Conservation (phyloP, 1,140 invertebrate species). For the Cydia amplana region DNA sequence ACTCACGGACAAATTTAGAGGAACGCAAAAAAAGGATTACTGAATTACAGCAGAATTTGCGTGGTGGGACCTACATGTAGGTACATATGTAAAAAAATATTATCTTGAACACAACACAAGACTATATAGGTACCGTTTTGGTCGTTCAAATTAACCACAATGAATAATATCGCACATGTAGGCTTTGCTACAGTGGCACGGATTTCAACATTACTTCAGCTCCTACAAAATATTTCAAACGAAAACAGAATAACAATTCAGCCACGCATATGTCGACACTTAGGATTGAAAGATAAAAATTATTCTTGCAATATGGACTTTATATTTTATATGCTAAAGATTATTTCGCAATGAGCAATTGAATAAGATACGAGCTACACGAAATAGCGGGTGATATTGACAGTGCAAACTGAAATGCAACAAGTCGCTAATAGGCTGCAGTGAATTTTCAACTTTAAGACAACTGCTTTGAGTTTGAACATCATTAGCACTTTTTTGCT, state of each 20-base stretch:
- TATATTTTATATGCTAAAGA: not conserved
- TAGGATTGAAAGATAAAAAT: not conserved
- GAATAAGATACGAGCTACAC: not conserved
- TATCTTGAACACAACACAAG: too few relatives aligned
- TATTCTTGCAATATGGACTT: not conserved
- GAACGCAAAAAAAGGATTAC: too few relatives aligned
- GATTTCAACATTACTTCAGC: not conserved
- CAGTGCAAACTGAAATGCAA: not conserved
- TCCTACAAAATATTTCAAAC: constrained; percentile 1
- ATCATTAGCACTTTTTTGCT: not conserved
- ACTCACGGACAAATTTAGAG: too few relatives aligned
- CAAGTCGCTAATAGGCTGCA: not conserved
- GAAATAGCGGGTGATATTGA: not conserved
- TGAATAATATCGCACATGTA: not conserved
- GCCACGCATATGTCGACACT: constrained; percentile 9
- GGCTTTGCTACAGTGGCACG: not conserved
- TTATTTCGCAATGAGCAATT: not conserved
- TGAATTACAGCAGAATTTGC: too few relatives aligned
- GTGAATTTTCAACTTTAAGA: not conserved
- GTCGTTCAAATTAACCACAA: not conserved
- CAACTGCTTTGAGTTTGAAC: not conserved
- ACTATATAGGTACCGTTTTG: too few relatives aligned
- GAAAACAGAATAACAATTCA: constrained; percentile 23
- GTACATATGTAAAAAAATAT: too few relatives aligned
- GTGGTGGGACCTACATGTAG: too few relatives aligned